Base-by-base conservation (phyloP, 2,888 invertebrate species). In the Acanthoscelides obtectus region DNA sequence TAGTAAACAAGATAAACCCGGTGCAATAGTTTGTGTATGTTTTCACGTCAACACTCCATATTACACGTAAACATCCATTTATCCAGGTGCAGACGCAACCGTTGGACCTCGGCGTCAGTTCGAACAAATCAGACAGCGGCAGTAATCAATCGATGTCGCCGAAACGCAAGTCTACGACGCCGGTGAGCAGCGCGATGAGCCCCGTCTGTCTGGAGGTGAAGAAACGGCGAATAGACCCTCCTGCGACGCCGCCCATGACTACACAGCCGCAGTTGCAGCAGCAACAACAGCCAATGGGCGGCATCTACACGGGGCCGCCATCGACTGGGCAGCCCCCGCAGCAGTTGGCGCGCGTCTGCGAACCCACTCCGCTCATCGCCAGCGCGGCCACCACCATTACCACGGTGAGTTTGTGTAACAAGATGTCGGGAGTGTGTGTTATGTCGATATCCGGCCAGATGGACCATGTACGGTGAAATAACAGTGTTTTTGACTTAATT, bases 11-110 rank as follows among this genome's bases (percentile, higher is more conserved):
- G n/a, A n/a, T n/a, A n/a, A n/a, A n/a, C n/a, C n/a, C n/a, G n/a
- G n/a, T n/a, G n/a, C n/a, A n/a, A n/a, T n/a, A n/a, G n/a, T n/a
- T n/a, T n/a, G n/a, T n/a, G n/a, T n/a, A n/a, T n/a, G n/a, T n/a
- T 45, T 17, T 17, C 45, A 12, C 45, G 17, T 45, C 45, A 45
- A 12, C 1, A 12, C 3, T 12, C 5, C 45, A 1, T 73, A 89
- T 89, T 21, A 86, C 88, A 19, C 87, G 87, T 12, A 45, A n/a
- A n/a, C 17, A 12, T 45, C 5, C 45, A 17, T 66, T 17, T 66
- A 12, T 6, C 45, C 82, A 87, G 69, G 90, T 91, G 81, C 94
- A 94, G 85, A 92, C 92, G 72, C 93, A 94, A 81, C 94, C 94
- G 17, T 87, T 94, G 45, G 94, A 94, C 83, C 88, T 94, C 71